phyloP scores from a whole-genome alignment of 2,888 invertebrate species.

The Apamea monoglypha region DNA sequence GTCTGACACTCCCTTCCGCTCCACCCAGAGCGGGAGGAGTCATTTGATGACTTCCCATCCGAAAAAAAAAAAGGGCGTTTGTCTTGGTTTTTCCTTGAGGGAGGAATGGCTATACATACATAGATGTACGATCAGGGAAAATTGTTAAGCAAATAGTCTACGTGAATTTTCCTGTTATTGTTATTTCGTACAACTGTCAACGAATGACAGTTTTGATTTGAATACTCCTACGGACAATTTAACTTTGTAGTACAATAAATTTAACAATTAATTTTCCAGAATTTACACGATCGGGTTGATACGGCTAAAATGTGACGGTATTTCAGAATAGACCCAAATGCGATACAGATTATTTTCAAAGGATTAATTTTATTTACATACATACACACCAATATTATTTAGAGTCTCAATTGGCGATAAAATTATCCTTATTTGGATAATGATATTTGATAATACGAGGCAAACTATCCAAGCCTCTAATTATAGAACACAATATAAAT shows the following conservation, averaged over 20 bases:
- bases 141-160: not conserved
- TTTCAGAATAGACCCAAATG: not conserved
- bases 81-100: not conserved
- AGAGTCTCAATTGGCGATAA: too few relatives aligned
- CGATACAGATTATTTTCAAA: not conserved
- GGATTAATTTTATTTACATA: not conserved
- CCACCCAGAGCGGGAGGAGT: too few relatives aligned
- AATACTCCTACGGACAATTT: not conserved
- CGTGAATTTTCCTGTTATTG: not conserved
- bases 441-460: not conserved
- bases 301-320: not conserved
- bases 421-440: not conserved
- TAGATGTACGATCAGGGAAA: not conserved
- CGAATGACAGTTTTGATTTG: not conserved
- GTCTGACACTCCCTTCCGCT: too few relatives aligned
- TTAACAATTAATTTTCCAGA: not conserved
- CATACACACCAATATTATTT: not conserved
- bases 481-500: not conserved
- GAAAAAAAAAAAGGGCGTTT: too few relatives aligned
- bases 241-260: not conserved
- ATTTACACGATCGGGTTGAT: not conserved
- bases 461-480: not conserved
- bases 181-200: not conserved
- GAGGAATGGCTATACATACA: not conserved
- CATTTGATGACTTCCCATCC: too few relatives aligned